Percentiles rank a stretch among this genome's conserved stretches.
Evolutionary conservation across 2,888 invertebrate species (phyloP).

Genomic region (Stenotaenia linearis): DNA sequence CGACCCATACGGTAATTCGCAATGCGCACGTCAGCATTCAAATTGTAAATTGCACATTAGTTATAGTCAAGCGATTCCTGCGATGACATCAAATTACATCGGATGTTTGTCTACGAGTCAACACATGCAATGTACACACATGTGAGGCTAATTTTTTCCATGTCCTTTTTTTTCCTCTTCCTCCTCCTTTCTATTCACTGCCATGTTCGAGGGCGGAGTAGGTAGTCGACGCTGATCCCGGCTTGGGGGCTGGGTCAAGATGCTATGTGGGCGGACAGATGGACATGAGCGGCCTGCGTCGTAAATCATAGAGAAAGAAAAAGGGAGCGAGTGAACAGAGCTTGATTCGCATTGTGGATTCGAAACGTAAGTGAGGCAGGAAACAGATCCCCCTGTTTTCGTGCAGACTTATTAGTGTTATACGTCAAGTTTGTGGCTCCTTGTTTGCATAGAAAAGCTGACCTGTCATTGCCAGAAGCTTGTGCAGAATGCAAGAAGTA

Average conservation of each 20-base stretch:
- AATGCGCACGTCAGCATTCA: not conserved
- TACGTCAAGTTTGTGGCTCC: not conserved
- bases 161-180: not conserved
- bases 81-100: not conserved
- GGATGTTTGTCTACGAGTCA: not conserved
- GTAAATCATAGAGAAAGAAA: not conserved
- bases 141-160: not conserved
- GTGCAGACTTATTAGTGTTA: not conserved
- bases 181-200: not conserved
- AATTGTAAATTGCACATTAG: not conserved
- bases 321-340: not conserved
- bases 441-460: not conserved
- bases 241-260: not conserved
- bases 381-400: not conserved
- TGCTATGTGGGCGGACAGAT: not conserved
- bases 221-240: not conserved
- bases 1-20: not conserved
- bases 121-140: not conserved
- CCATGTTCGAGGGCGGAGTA: not conserved
- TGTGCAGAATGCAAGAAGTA: not conserved
- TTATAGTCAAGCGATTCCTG: not conserved
- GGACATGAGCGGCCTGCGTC: not conserved
- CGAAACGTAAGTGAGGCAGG: not conserved
- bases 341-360: not conserved
- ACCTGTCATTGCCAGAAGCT: not conserved